These are phyloP conservation scores for Drosophila infuscata DNA, from an alignment of 2,888 invertebrate species.

Conservation along the genomic window DNA sequence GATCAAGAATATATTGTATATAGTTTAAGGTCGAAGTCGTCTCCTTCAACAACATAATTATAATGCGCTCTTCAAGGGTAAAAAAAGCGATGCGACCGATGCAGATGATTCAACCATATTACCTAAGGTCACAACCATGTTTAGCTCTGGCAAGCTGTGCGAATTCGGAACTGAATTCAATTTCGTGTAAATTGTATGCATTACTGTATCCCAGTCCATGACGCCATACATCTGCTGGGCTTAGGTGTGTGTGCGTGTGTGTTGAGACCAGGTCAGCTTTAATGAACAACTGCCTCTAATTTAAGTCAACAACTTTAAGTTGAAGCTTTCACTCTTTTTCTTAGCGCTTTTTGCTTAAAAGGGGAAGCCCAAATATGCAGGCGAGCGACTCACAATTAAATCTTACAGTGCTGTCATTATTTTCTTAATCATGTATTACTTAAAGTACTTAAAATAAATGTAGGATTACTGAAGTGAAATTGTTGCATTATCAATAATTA, in stretches of 20 bases:
- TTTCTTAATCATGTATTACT: no score
- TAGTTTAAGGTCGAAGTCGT: neutral
- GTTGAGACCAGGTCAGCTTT: slow-evolving; percentile 25
- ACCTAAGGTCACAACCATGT: slow-evolving; percentile 26
- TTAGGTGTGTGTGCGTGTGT: slow-evolving; percentile 3
- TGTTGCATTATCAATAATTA: neutral
- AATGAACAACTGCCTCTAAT: slow-evolving; percentile 37
- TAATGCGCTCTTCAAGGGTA: neutral
- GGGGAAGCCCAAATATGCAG: neutral
- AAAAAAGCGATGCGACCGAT: neutral
- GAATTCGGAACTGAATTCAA: slow-evolving; percentile 22
- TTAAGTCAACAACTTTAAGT: slow-evolving; percentile 21
- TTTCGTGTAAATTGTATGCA: slow-evolving; percentile 31
- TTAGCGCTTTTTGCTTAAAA: slow-evolving; percentile 3
- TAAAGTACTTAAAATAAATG: neutral
- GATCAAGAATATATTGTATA: neutral
- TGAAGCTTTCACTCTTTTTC: slow-evolving; percentile 39
- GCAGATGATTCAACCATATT: slow-evolving; percentile 7
- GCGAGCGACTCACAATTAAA: no score
- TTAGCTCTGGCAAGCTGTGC: neutral
- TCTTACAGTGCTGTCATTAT: no score
- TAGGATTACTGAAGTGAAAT: neutral
- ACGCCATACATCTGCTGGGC: slow-evolving; percentile 25
- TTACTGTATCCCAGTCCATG: slow-evolving; percentile 18
- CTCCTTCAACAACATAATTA: neutral